Base-by-base conservation (phyloP, 2,113 vertebrate species). In the Ariopsis seemanni region DNA sequence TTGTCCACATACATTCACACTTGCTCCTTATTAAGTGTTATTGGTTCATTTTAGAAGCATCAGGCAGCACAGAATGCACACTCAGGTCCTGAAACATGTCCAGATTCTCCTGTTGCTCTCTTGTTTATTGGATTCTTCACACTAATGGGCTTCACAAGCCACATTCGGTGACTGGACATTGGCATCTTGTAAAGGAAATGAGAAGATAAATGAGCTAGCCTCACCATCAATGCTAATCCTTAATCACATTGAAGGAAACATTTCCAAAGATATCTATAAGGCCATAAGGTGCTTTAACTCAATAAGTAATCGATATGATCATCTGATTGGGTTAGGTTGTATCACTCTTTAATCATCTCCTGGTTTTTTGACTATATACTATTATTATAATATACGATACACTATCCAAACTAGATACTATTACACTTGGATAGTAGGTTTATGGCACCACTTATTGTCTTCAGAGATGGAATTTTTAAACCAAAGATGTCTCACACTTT, bases 41-140 rank as follows among this genome's bases (percentile, higher is more conserved):
- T 7, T 30, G 25, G n/a, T 20, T 55, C 57, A 18, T 86, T 7
- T 62, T 25, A 12, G 42, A 14, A 72, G 20, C 71, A 75, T 42
- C 55, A 62, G 12, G 77, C 48, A 25, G 42, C 22, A 27, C 72
- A 85, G 55, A 78, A 57, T 42, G 80, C 80, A 67, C 62, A 84
- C 53, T 84, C 86, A 58, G 87, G 82, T 50, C 25, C 55, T 87
- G 88, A 87, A 72, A 30, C 11, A 34, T 55, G n/a, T 82, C 88
- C 85, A 87, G 22, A 18, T 48, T 27, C 53, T 55, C 63, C 48
- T 63, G 85, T 80, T 84, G 62, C 30, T 55, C 20, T 60, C 48
- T 80, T 1, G 15, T 82, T 72, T 84, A 89, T 80, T 82, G 88
- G 72, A 83, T 87, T 69, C 57, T 79, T 79, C 50, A 69, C 62